Percentiles rank a stretch among this genome's conserved stretches.
phyloP scores from a whole-genome alignment of 2,113 vertebrate species.

The Podocnemis expansa region DNA sequence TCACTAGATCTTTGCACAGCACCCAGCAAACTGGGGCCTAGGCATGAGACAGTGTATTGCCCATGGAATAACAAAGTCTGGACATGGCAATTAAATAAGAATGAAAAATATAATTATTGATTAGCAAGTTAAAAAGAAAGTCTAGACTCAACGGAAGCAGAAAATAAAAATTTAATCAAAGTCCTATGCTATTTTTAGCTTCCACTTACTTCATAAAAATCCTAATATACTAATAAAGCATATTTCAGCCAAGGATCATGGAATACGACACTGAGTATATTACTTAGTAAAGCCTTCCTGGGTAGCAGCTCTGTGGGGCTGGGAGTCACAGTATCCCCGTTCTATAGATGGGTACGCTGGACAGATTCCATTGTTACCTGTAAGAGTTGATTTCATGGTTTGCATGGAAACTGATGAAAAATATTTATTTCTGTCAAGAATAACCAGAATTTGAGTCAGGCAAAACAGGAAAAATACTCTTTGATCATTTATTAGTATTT shows the following conservation, averaged over 20 bases:
- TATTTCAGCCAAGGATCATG: conserved; percentile 5
- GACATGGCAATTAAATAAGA: not conserved
- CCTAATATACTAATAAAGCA: conserved; percentile 2
- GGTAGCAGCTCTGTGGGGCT: not conserved
- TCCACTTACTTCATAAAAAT: conserved; percentile 33
- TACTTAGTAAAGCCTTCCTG: not conserved
- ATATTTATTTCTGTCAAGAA: not conserved
- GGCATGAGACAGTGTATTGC: conserved; percentile 1
- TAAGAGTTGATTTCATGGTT: not conserved
- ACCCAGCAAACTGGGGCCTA: not conserved
- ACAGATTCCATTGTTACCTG: not conserved
- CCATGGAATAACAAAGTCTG: conserved; percentile 15
- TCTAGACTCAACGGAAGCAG: conserved; percentile 14
- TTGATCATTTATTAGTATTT: not conserved
- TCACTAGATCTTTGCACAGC: not conserved
- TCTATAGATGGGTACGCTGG: not conserved
- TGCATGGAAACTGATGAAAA: not conserved
- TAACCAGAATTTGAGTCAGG: not conserved
- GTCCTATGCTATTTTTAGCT: conserved; percentile 21
- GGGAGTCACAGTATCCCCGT: accelerated
- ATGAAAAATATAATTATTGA: conserved; percentile 50
- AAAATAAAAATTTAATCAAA: conserved; percentile 47
- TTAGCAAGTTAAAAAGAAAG: conserved; percentile 20
- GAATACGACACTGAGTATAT: not conserved
- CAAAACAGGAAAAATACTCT: not conserved